Evolutionary conservation across 2,113 vertebrate species (phyloP), one percentile per base, ranked within the genome.

Genomic region (Petroica traversi): DNA sequence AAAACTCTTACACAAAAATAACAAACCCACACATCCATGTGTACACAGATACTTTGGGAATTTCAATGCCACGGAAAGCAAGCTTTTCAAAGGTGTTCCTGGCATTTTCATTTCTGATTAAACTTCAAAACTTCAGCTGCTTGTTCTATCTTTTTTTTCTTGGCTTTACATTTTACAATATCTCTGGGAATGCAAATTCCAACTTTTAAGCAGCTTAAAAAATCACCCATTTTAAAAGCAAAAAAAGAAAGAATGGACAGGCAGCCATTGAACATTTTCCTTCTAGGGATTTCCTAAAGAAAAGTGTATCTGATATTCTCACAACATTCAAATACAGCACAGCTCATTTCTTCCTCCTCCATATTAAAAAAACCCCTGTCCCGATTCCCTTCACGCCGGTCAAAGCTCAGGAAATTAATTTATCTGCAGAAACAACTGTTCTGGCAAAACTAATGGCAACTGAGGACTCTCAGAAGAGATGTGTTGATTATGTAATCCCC

Each of bases 331-430:
- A 29, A 58, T 9, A 23, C 25, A 71, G n/a, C 43, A 77, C n/a
- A 57, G 52, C 38, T 36, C 25, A 86, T 86, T 80, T 88, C 59
- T 54, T 84, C 79, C 38, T 74, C 31, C 31, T 25, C 19, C 26
- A 3, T 20, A 24, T 29, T 58, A 86, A 74, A 59, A 41, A 72
- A 62, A 23, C 24, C 31, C 24, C 31, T 52, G 33, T n/a, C n/a
- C 72, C 4, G 9, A 73, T 63, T 85, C 9, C 34, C 74, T 67
- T 82, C 29, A 36, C 0, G 3, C 69, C 20, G 51, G 88, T 64
- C 71, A 88, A 69, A 92, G 72, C 75, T 85, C 84, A 62, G 23
- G 23, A 91, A 91, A 88, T 57, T 57, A 63, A 92, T 93, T 87
- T 86, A 80, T 48, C 74, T 64, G 58, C 89, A 92, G 54, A 64